Evolutionary conservation across 2,888 invertebrate genomes (phyloP), one percentile per base, ranked within the genome.

Genomic region (Stenurella melanura): DNA sequence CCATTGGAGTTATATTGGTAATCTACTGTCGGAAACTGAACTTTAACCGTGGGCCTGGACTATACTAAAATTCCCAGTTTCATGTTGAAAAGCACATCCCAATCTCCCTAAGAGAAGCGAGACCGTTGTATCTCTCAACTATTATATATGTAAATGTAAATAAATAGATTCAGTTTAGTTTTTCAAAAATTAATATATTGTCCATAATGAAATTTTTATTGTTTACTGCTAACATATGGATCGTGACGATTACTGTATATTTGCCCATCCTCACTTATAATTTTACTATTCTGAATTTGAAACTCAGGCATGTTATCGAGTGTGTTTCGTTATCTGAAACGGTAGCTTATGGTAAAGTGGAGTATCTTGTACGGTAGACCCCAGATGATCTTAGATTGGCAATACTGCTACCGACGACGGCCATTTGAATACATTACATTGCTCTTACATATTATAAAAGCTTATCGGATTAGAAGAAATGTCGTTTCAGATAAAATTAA

Each of bases 261-360:
- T 21, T 42, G 21, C 30, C 42, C 38, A 42, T 54, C 68, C 56
- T 30, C n/a, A 21, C 18, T 21, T 30, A 34, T 19, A 58, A 18
- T 57, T 69, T 18, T 56, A 18, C 34, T 58, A 15, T 18, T 57
- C 17, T 34, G 21, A 30, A 30, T 69, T 19, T 69, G 30, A 58
- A 69, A 57, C 26, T 57, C 18, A 12, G 38, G 17, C 18, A 57
- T 69, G 64, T 64, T 21, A 50, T 38, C 18, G 38, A 42, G 70
- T 60, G 42, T 70, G 38, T 57, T 34, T 30, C 19, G 60, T 70
- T 82, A 83, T 84, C 83, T 78, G 73, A 74, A 69, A 80, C 84
- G 79, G 86, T 85, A 85, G 85, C 85, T 85, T 86, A 86, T 85
- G 84, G 85, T 84, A 86, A 86, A 85, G 86, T 86, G 83, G 85